Evolutionary conservation across 2,888 invertebrate genomes (phyloP), one percentile per base, ranked within the genome.

Genomic region (Oscheius onirici): DNA sequence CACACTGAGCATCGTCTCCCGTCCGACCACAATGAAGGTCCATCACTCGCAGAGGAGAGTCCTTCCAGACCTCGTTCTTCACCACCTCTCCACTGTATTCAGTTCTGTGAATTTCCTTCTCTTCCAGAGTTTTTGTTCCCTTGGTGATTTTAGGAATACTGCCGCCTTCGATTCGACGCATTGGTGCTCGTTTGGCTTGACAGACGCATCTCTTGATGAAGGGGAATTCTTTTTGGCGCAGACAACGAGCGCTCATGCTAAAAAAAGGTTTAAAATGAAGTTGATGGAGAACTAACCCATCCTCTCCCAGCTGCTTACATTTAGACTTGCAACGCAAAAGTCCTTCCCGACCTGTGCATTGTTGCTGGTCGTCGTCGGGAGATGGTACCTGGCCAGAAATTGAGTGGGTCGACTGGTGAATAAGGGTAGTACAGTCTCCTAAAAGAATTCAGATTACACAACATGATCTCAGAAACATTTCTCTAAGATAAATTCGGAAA

Each of bases 181-280:
- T 60, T 17, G 77, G 77, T 2, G 76, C 49, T 61, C 77, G 58
- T 68, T 78, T 63, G 6, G 78, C 73, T 26, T 75, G 75, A 57
- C 81, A 81, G n/a, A 81, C 73, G 58, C 81, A 81, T 24, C 75
- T 72, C 63, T 77, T 78, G 22, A 70, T 57, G 20, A 77, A 69
- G 10, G 79, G 78, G 67, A 75, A 76, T n/a, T 78, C 79, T 15
- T 65, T 26, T 73, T 81, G 78, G 1, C 78, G 73, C 3, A 81
- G 51, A 69, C 81, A 81, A 6, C 75, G 66, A 0, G 79, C 78
- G 11, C 71, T 71, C 17, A 57, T 58, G 43, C 79, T 81, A 60
- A 20, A 76, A 66, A 22, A 2, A 5, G 0, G 6, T 63, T n/a
- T 49, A 1, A 15, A 26, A 6, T 10, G 15, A 41, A 2, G 15